Base-by-base conservation (phyloP, 1,140 invertebrate genomes). In the Coenobita brevimanus region DNA sequence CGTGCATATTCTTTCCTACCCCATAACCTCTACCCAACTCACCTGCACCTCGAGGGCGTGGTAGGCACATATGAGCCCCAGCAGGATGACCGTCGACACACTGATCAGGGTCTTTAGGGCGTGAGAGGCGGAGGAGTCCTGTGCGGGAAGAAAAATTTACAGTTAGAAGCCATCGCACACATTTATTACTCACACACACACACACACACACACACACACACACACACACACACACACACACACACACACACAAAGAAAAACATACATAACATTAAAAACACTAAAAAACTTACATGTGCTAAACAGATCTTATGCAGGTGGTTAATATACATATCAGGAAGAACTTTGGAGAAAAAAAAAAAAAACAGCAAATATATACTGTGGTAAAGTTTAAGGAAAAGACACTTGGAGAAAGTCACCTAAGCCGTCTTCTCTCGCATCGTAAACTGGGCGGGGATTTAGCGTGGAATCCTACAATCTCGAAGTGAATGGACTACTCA, bases 21-120 rank as follows among this genome's bases (percentile, higher is more conserved):
- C 41, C 71, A 36, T 13, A 36, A 4, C 24, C 15, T 41, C 71
- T 41, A 13, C 24, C 38, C 6, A 21, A 43, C 94, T 94, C 93
- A 99, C 98, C 97, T 99, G 98, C 93, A 99, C 97, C 97, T 99
- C 99, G 94, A 99, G 96, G 93, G 98, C 98, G 94, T 99, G 98
- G 94, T 99, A 99, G 94, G 98, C 98, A 94, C 99, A 96, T 94
- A 99, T 99, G 93, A 99, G 96, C 94, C 97, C 97, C 93, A 99
- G 95, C 93, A 99, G 96, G 94, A 99, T 98, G 94, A 99, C 95
- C 95, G 99, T 99, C 93, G 98, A 99, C 93, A 99, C 96, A 93
- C 98, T 97, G 94, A 99, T 99, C 93, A 99, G 95, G 92, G 97
- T 98, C 95, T 99, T 99, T 92, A 99, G 95, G 93, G 97, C 96